A percentile compares a stretch with the other conserved stretches of the same genome.
Conservation (phyloP, 2,113 vertebrate species). For the Vicugna pacos region DNA sequence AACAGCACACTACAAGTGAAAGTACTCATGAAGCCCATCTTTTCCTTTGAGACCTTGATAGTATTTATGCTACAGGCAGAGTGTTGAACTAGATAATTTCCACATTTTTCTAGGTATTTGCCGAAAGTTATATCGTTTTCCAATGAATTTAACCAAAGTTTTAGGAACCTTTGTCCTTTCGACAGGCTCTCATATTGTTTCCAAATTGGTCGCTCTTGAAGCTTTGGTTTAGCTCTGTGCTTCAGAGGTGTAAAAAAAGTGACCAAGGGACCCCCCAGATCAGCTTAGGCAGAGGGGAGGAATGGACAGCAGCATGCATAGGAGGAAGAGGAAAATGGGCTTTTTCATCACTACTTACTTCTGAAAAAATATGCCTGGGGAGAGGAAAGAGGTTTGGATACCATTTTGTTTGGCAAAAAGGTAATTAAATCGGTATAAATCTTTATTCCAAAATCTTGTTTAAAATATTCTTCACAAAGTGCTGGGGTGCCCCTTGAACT, state of each 20-base stretch:
- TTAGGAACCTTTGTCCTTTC: not conserved
- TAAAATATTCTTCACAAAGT: constrained; percentile 54
- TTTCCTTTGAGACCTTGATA: constrained; percentile 29
- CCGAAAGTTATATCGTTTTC: constrained; percentile 3
- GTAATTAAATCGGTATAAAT: constrained; percentile 52
- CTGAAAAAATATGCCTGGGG: not conserved
- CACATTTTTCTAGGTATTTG: not conserved
- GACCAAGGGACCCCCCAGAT: not conserved
- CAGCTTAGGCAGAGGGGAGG: not conserved
- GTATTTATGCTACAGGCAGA: not conserved
- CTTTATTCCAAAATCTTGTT: constrained; percentile 49
- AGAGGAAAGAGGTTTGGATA: not conserved
- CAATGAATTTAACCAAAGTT: constrained; percentile 2
- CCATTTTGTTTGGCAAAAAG: constrained; percentile 38
- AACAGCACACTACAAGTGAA: not conserved
- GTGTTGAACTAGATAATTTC: not conserved
- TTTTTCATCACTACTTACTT: constrained; percentile 23
- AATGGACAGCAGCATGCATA: not conserved
- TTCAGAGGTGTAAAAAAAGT: not conserved
- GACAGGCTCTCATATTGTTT: not conserved
- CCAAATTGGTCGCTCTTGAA: not conserved
- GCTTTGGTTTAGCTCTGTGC: not conserved
- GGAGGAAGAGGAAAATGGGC: constrained; percentile 9
- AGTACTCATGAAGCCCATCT: not conserved
- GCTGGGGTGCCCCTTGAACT: not conserved